Evolutionary conservation across 2,888 invertebrate species (phyloP), one percentile per base, ranked within the genome.

Genomic region (Merodon equestris): DNA sequence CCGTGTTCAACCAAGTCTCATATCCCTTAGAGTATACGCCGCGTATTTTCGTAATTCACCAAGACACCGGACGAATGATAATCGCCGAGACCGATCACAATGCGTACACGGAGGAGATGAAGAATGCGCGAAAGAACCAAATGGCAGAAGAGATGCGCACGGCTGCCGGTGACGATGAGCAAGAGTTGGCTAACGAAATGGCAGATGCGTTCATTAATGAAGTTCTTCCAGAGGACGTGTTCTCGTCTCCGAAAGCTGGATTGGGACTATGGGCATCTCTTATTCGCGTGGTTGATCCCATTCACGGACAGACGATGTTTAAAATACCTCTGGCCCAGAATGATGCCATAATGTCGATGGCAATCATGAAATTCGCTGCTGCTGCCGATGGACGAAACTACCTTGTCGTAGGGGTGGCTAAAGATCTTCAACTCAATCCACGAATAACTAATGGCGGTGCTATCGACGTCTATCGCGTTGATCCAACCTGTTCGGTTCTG

Each of bases 131-230:
- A 82, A 91, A 92, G 84, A 92, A 96, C 64, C 98, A 99, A 90
- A 98, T 99, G 96, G 98, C 98, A 0, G 97, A 98, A 87, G 97
- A 99, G 90, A 97, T 99, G 96, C 93, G 97, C 74, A 97, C 98
- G 88, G 97, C 98, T 0, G 98, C 98, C 1, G 97, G 96, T 0
- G 96, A 96, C 48, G 98, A 98, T 82, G 99, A 99, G 86, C 95
- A 96, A 82, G 97, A 98, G 84, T 90, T 99, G 60, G 99, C 99
- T 0, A 94, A 95, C 83, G 98, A 99, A 91, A 97, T 99, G 94
- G 99, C 99, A 0, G 97, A 97, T 84, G 97, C 98, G 7, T 98
- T 99, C 85, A 91, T 99, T 1, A 96, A 96, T 66, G 98, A 99
- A 88, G 94, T 97, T 81, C 90, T 98, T 1, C 97, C 98, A 1